Percentiles rank a stretch among this genome's conserved stretches.
phyloP scores from a whole-genome alignment of 2,797 vertebrate species.

The Macropodus opercularis region DNA sequence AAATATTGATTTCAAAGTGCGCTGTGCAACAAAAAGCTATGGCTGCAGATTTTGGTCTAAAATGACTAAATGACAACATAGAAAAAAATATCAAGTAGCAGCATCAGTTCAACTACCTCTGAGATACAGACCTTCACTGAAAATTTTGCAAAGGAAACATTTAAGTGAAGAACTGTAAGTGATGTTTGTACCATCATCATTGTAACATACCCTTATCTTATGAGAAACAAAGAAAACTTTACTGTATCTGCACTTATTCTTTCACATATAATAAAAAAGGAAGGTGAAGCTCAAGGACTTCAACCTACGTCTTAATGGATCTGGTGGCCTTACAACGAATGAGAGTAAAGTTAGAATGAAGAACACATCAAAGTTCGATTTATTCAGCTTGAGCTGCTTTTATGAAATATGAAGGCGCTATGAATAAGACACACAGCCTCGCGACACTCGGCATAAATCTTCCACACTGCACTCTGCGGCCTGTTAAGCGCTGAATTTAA shows the following conservation, averaged over 20 bases:
- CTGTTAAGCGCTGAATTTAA: conserved; percentile 55
- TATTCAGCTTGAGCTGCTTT: conserved; percentile 50
- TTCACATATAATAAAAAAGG: conserved; percentile 25
- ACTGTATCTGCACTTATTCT: conserved; percentile 4
- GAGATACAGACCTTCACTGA: not conserved
- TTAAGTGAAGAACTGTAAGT: not conserved
- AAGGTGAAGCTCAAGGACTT: conserved; percentile 40
- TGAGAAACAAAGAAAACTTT: not conserved
- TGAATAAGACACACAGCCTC: conserved; percentile 50
- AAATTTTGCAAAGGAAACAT: not conserved
- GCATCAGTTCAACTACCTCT: not conserved
- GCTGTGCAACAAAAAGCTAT: not conserved
- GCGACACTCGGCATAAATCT: conserved; percentile 58
- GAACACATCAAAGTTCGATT: conserved; percentile 53
- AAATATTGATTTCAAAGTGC: not conserved
- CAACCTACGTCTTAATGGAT: conserved; percentile 27
- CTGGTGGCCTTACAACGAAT: conserved; percentile 43
- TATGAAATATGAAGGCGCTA: conserved; percentile 59
- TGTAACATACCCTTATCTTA: not conserved
- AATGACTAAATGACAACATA: not conserved
- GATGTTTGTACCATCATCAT: not conserved
- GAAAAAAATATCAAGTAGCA: not conserved
- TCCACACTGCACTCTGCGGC: conserved; percentile 29
- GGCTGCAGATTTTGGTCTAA: too few species aligned
- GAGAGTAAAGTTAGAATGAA: conserved; percentile 41